Evolutionary conservation across 2,888 invertebrate genomes (phyloP).

Genomic region (Pyrochroa serraticornis): DNA sequence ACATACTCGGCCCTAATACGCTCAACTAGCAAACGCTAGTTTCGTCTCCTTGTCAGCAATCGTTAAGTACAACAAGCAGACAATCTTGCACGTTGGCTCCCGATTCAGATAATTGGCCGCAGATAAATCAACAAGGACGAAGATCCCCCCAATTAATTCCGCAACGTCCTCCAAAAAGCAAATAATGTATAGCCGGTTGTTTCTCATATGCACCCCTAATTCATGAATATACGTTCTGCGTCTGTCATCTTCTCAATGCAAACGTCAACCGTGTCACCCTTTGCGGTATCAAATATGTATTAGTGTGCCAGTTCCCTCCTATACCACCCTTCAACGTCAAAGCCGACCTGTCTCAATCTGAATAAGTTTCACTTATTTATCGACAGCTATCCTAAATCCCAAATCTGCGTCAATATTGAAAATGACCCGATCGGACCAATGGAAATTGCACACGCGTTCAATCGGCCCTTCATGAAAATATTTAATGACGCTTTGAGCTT

Average conservation of each 20-base stretch:
- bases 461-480: too few relatives aligned
- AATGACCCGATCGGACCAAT: too few relatives aligned
- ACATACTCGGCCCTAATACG: constrained; percentile 5
- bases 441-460: too few relatives aligned
- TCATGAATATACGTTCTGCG: constrained; percentile 15
- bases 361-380: constrained; percentile 45
- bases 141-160: background rate
- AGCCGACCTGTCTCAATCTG: constrained; percentile 44
- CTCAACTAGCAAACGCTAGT: constrained; percentile 20
- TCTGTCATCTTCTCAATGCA: constrained; percentile 24
- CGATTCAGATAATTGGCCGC: constrained; percentile 9
- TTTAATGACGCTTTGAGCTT: too few relatives aligned
- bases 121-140: constrained; percentile 1
- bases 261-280: constrained; percentile 24
- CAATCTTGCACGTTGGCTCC: constrained; percentile 14
- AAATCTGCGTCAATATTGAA: constrained; percentile 8
- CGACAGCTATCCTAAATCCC: constrained; percentile 41
- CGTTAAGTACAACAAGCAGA: constrained; percentile 4
- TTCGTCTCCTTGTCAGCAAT: constrained; percentile 11
- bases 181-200: background rate
- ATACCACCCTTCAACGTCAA: constrained; percentile 40
- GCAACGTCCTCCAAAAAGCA: background rate
- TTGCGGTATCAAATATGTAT: constrained; percentile 37
- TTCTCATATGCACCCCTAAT: background rate
- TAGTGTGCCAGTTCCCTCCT: constrained; percentile 27